Percentiles rank a stretch among this genome's conserved stretches.
Conservation (phyloP, 2,888 invertebrate genomes). For the Entomobrya proxima region DNA sequence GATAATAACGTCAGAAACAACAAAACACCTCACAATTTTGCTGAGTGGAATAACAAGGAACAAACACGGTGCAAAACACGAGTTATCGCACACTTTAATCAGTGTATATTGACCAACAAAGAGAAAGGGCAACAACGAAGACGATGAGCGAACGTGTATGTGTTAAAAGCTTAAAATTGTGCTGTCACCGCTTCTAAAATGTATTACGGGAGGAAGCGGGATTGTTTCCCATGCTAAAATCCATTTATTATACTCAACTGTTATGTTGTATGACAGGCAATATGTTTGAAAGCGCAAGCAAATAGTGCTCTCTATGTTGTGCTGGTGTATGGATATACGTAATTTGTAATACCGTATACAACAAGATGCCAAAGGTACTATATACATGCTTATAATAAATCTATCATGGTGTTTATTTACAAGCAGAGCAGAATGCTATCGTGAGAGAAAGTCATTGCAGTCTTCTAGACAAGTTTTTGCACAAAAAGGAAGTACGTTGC, state of each 20-base stretch:
- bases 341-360: background rate
- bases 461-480: background rate
- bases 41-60: background rate
- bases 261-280: slow-evolving; percentile 36
- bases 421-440: background rate
- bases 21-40: background rate
- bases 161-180: slow-evolving; percentile 38
- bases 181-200: slow-evolving; percentile 46
- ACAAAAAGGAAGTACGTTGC: background rate
- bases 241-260: slow-evolving; percentile 50
- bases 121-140: background rate
- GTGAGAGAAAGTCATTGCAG: slow-evolving; percentile 10
- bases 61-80: background rate
- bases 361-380: background rate
- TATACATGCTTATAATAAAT: background rate
- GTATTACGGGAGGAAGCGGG: background rate
- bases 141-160: background rate
- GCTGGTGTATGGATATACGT: background rate
- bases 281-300: slow-evolving; percentile 20
- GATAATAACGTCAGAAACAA: background rate
- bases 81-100: slow-evolving; percentile 33
- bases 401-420: background rate
- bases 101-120: slow-evolving; percentile 4
- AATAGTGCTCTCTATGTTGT: background rate
- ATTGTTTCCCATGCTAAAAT: slow-evolving; percentile 21